These are phyloP conservation scores for Petrocephalus zakoni DNA, from an alignment of 2,113 vertebrate genomes.

Conservation along the genomic window DNA sequence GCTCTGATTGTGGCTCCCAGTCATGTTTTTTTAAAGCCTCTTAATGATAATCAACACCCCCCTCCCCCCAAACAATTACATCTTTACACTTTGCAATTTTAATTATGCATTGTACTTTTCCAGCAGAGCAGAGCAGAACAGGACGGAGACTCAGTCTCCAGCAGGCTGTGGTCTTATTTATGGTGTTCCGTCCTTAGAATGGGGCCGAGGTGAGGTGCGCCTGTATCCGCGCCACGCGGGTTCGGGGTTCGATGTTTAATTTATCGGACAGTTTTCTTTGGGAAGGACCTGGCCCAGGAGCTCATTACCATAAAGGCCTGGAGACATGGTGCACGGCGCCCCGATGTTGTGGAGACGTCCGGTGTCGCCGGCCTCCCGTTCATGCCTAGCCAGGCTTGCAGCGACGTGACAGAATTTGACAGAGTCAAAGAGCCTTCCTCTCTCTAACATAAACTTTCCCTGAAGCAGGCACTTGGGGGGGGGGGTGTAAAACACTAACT, in stretches of 20 bases:
- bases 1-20: conserved; percentile 66
- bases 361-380: conserved; percentile 17
- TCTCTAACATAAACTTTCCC: conserved; percentile 68
- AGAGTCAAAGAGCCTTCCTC: conserved; percentile 64
- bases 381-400: conserved; percentile 12
- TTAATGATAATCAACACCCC: conserved; percentile 66
- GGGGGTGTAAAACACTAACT: conserved; percentile 58
- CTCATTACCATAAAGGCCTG: conserved; percentile 72
- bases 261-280: conserved; percentile 65
- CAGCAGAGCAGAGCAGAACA: conserved; percentile 43
- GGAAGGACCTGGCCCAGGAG: conserved; percentile 51
- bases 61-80: conserved; percentile 51
- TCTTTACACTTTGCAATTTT: conserved; percentile 65
- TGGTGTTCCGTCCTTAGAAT: conserved; percentile 51
- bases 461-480: conserved; percentile 63
- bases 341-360: conserved; percentile 32
- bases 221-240: conserved; percentile 49
- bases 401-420: conserved; percentile 63
- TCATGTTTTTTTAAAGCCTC: conserved; percentile 65
- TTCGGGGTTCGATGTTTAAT: conserved; percentile 63
- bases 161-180: conserved; percentile 64
- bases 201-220: conserved; percentile 42
- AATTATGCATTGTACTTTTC: conserved; percentile 62
- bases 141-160: conserved; percentile 52
- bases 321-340: conserved; percentile 60